Base-by-base conservation (phyloP, 2,797 vertebrate genomes). In the Spizella passerina region DNA sequence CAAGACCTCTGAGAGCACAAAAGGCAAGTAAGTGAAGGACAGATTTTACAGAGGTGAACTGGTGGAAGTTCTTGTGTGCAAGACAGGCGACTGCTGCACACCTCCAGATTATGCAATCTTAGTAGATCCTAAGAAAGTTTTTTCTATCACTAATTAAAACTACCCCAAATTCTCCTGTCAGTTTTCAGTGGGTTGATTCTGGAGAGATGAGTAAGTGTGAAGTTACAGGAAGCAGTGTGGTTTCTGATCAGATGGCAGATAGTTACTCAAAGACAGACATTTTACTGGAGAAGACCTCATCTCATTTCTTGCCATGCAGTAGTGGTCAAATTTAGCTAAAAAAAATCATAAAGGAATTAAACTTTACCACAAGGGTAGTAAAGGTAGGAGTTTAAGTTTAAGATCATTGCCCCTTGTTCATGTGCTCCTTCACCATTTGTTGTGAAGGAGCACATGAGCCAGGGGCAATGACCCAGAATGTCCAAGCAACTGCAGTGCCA, bases 191-290 rank as follows among this genome's bases (percentile, higher is more conserved):
- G 81, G 86, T 63, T 94, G 94, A 60, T 86, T 95, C 53, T 82
- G 71, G 32, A 59, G 85, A 82, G 84, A 92, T 84, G 81, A 94
- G 47, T 92, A 94, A 94, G 86, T 85, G 95, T 92, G 88, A 96
- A 95, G 75, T 44, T 81, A 84, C 77, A 93, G 90, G 92, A 95
- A 96, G 89, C 72, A 75, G 36, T 12, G 39, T 61, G 46, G 68
- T 76, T 92, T 64, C 76, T 89, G 71, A 87, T 92, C 78, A 95
- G 82, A 80, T 94, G 69, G 82, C 68, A 86, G 60, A 38, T 18
- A 84, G 80, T n/a, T 92, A 53, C 41, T 75, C 60, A 85, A 50
- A 90, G 60, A 93, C 0, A 80, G 78, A 70, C 0, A 0, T 50
- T 44, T 81, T 57, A 75, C 34, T 59, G 71, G 30, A 82, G 39